Percentiles rank a stretch among this genome's conserved stretches.
Conservation (phyloP, 2,113 vertebrate species). For the Anguilla japonica region DNA sequence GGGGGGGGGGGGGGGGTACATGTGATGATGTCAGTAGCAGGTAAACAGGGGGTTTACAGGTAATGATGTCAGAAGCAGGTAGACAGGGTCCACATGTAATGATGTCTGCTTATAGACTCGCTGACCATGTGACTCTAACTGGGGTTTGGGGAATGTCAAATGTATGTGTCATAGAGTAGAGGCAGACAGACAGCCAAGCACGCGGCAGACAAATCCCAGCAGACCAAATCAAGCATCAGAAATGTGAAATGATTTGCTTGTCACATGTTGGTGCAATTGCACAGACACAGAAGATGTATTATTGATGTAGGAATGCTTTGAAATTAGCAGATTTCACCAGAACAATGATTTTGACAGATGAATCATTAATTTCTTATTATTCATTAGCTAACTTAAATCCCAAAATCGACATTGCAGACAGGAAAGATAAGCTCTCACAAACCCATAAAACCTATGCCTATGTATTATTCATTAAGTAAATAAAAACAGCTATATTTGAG, state of each 20-base stretch:
- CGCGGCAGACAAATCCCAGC: background rate
- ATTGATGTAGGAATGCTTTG: background rate
- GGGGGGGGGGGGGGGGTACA: no score
- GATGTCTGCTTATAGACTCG: background rate
- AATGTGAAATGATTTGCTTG: background rate
- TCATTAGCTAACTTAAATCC: no score
- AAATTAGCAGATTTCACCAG: background rate
- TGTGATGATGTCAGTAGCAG: no score
- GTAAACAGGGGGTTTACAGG: no score
- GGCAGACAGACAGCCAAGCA: background rate
- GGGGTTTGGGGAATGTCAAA: background rate
- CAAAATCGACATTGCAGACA: no score
- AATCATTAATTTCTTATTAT: background rate
- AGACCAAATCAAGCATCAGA: background rate
- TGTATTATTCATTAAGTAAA: background rate
- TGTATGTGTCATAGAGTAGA: background rate
- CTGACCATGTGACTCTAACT: background rate
- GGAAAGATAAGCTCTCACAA: background rate
- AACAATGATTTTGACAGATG: background rate
- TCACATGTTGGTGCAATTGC: background rate
- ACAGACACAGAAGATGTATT: background rate
- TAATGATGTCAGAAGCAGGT: no score
- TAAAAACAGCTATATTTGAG: background rate
- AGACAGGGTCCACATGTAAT: no score
- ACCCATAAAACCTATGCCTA: background rate